Conservation (phyloP, 1,140 invertebrate species). For the Galleria mellonella region DNA sequence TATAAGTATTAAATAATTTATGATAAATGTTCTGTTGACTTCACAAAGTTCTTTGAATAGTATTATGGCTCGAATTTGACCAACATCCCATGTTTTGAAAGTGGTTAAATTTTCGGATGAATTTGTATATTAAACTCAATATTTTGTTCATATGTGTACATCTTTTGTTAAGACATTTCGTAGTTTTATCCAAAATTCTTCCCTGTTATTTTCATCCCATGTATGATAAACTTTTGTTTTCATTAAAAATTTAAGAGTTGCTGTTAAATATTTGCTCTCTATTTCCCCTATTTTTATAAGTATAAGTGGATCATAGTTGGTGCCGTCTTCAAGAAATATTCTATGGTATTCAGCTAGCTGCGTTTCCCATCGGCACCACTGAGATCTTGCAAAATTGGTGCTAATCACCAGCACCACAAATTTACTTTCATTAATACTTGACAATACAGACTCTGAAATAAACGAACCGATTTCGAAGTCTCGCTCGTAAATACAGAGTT, state of each 20-base stretch:
- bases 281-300: slow-evolving; percentile 76
- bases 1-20: too few relatives aligned
- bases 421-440: slow-evolving; percentile 76
- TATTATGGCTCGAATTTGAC: too few relatives aligned
- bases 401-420: slow-evolving; percentile 79
- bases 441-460: slow-evolving; percentile 77
- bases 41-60: too few relatives aligned
- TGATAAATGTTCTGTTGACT: too few relatives aligned
- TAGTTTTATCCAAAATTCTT: slow-evolving; percentile 72
- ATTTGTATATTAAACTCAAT: too few relatives aligned
- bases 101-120: too few relatives aligned
- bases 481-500: slow-evolving; percentile 79
- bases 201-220: slow-evolving; percentile 71
- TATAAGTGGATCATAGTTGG: slow-evolving; percentile 72
- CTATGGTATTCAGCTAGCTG: slow-evolving; percentile 76
- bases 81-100: too few relatives aligned
- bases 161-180: slow-evolving; percentile 42
- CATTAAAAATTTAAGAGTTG: slow-evolving; percentile 76
- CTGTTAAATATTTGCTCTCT: slow-evolving; percentile 68
- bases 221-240: slow-evolving; percentile 78
- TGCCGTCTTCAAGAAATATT: slow-evolving; percentile 68
- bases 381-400: slow-evolving; percentile 77
- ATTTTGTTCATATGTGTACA: not conserved
- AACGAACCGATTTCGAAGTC: slow-evolving; percentile 79
- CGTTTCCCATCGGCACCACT: slow-evolving; percentile 81